Evolutionary conservation across 2,113 vertebrate species (phyloP).

Genomic region (Struthidea cinerea): DNA sequence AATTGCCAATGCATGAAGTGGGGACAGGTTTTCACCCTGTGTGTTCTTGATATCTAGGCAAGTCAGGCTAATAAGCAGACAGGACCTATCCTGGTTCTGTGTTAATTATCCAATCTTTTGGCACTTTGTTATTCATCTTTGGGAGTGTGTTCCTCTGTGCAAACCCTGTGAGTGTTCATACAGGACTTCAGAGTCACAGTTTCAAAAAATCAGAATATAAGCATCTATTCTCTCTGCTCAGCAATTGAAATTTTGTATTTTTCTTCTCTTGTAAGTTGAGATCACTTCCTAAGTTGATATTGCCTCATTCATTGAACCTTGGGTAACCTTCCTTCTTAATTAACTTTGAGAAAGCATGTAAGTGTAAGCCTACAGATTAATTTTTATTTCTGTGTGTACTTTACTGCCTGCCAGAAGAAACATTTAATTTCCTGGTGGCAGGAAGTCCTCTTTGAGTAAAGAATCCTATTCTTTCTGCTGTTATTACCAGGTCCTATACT

Average conservation of each 20-base stretch:
- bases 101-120: neutral
- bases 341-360: conserved; percentile 60
- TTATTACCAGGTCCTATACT: conserved; percentile 22
- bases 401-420: conserved; percentile 69
- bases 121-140: neutral
- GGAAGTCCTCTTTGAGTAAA: conserved; percentile 70
- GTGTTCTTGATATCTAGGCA: neutral
- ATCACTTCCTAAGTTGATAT: conserved; percentile 2
- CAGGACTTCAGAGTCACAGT: neutral
- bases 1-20: neutral
- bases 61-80: neutral
- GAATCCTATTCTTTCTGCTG: conserved; percentile 59
- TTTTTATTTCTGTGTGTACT: conserved; percentile 62
- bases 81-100: neutral
- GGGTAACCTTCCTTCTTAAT: conserved; percentile 62
- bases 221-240: neutral
- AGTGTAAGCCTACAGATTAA: conserved; percentile 45
- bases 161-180: neutral
- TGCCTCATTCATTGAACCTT: conserved; percentile 48
- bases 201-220: neutral
- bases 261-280: neutral
- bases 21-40: neutral
- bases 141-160: neutral
- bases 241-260: neutral
- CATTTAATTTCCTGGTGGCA: conserved; percentile 71